phyloP scores from a whole-genome alignment of 2,797 vertebrate species.

The Eleutherodactylus coqui region DNA sequence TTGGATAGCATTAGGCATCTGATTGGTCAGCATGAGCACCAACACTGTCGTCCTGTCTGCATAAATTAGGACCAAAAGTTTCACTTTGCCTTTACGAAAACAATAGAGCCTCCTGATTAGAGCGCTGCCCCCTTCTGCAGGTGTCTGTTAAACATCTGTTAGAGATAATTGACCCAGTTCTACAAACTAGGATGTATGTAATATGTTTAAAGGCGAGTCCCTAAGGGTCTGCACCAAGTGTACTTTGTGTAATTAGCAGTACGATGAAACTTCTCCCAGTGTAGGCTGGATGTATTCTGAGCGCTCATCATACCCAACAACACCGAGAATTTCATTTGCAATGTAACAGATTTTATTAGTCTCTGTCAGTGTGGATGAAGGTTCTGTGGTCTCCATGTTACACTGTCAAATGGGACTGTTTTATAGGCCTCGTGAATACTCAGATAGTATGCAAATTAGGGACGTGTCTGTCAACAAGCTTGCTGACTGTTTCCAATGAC shows the following conservation, averaged over 20 bases:
- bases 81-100: slow-evolving; percentile 7
- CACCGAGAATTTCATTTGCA: not conserved
- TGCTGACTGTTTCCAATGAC: too few species aligned
- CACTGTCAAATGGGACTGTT: too few species aligned
- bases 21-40: not conserved
- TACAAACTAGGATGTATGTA: slow-evolving; percentile 41
- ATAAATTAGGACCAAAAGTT: not conserved
- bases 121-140: not conserved
- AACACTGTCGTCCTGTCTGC: too few species aligned
- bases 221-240: slow-evolving; percentile 22
- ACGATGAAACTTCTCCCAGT: not conserved
- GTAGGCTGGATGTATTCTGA: not conserved
- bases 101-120: not conserved
- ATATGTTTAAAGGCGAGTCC: slow-evolving; percentile 30
- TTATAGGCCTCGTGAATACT: too few species aligned
- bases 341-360: not conserved
- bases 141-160: slow-evolving; percentile 34
- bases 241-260: slow-evolving; percentile 30
- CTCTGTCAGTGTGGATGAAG: too few species aligned
- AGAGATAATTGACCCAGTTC: slow-evolving; percentile 48
- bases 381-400: too few species aligned
- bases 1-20: not conserved
- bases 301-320: not conserved
- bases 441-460: too few species aligned
- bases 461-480: too few species aligned